phyloP scores from a whole-genome alignment of 2,797 vertebrate genomes.

The Eleutherodactylus coqui region DNA sequence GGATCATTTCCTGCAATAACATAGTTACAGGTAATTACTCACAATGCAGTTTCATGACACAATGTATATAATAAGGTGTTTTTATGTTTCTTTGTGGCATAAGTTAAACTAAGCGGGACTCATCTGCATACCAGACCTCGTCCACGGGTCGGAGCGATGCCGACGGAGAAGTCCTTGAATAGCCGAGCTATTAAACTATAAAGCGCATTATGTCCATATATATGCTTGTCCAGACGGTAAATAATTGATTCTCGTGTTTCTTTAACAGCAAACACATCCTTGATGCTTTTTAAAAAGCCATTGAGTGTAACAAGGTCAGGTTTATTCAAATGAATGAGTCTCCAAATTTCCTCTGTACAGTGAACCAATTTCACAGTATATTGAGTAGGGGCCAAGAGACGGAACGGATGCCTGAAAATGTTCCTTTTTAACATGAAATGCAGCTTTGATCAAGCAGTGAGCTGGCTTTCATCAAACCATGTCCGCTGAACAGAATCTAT shows the following conservation, averaged over 20 bases:
- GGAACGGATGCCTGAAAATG: conserved; percentile 44
- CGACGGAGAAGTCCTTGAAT: too few relatives aligned
- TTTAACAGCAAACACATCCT: not conserved
- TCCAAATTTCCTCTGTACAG: conserved; percentile 40
- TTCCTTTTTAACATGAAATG: conserved; percentile 60
- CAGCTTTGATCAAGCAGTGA: conserved; percentile 58
- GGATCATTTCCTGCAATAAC: too few relatives aligned
- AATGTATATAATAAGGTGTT: too few relatives aligned
- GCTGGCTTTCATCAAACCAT: conserved; percentile 58
- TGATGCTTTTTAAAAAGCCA: conserved; percentile 24
- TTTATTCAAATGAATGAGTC: conserved; percentile 48
- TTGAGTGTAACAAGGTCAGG: conserved; percentile 35
- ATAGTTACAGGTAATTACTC: too few relatives aligned
- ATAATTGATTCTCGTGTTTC: conserved; percentile 5
- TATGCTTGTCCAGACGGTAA: not conserved
- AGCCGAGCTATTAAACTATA: not conserved
- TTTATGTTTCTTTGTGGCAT: too few relatives aligned
- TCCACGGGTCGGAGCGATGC: too few relatives aligned
- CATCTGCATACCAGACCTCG: too few relatives aligned
- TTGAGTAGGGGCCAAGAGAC: conserved; percentile 49
- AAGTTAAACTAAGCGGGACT: too few relatives aligned
- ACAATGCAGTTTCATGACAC: too few relatives aligned
- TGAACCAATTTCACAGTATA: conserved; percentile 49
- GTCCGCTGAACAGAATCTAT: conserved; percentile 55
- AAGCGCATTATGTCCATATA: not conserved